Evolutionary conservation across 2,888 invertebrate species (phyloP).

Genomic region (Agrochola circellaris): DNA sequence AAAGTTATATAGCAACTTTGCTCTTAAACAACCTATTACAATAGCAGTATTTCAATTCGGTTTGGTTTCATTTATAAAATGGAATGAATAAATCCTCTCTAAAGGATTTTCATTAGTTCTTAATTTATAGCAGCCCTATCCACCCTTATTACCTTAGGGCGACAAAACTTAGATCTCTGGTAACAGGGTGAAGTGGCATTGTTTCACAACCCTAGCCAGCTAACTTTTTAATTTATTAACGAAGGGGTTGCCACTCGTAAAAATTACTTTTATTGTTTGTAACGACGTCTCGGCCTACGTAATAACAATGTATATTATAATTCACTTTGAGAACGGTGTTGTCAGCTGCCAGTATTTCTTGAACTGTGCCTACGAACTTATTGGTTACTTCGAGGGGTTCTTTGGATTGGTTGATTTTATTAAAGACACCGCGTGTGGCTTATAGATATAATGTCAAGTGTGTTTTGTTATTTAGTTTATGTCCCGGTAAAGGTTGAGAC

Average conservation of each 20-base stretch:
- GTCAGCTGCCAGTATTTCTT: constrained; percentile 66
- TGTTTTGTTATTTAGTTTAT: constrained; percentile 83
- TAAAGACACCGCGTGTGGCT: constrained; percentile 78
- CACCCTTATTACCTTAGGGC: constrained; percentile 78
- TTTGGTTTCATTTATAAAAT: constrained; percentile 53
- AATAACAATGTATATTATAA: constrained; percentile 89
- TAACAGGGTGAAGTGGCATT: constrained; percentile 87
- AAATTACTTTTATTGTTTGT: constrained; percentile 91
- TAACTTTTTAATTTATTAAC: constrained; percentile 90
- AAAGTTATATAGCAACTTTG: constrained; percentile 3
- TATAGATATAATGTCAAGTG: constrained; percentile 85
- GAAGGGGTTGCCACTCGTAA: constrained; percentile 89
- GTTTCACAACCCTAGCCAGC: constrained; percentile 84
- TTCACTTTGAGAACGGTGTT: constrained; percentile 78
- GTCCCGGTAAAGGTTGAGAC: constrained; percentile 85
- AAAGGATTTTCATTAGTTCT: constrained; percentile 63
- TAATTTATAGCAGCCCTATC: constrained; percentile 60
- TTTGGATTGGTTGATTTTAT: constrained; percentile 59
- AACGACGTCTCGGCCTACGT: constrained; percentile 90
- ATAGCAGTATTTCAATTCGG: constrained; percentile 35
- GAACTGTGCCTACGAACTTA: constrained; percentile 62
- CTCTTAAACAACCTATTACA: constrained; percentile 43
- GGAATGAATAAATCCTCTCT: constrained; percentile 49
- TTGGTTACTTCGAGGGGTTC: constrained; percentile 47
- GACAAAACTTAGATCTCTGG: constrained; percentile 84